Evolutionary conservation across 2,888 invertebrate genomes (phyloP).

Genomic region (Dicranocentrus wangi): DNA sequence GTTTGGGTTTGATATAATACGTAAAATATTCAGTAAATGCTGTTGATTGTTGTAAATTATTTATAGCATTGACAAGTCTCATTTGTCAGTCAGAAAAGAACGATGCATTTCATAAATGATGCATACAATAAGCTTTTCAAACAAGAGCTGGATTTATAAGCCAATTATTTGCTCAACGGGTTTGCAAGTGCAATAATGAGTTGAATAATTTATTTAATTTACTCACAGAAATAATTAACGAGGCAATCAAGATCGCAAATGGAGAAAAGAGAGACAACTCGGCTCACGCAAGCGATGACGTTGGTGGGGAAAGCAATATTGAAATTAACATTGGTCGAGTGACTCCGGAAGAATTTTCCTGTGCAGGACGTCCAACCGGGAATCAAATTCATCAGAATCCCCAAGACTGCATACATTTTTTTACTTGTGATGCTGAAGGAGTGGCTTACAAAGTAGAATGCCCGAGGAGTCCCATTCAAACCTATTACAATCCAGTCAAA

Average conservation of each 20-base stretch:
- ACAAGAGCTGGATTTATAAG: no score
- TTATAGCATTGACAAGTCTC: no score
- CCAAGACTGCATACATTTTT: slow-evolving; percentile 26
- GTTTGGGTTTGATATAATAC: no score
- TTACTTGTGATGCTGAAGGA: slow-evolving; percentile 21
- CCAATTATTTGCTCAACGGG: no score
- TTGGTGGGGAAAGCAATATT: background rate
- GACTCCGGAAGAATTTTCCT: slow-evolving; percentile 3
- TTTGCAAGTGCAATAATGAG: no score
- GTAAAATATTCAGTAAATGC: no score
- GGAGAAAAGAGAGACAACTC: background rate
- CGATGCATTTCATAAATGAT: no score
- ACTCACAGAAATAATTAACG: slow-evolving; percentile 32
- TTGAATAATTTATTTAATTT: no score
- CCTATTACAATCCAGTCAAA: slow-evolving; percentile 25
- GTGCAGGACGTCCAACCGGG: slow-evolving; percentile 22
- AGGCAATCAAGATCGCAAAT: slow-evolving; percentile 24
- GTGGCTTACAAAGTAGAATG: slow-evolving; percentile 15
- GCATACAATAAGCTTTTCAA: no score
- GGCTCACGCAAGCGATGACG: background rate
- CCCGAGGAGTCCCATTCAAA: slow-evolving; percentile 29
- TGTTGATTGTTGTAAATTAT: no score
- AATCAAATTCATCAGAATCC: slow-evolving; percentile 20
- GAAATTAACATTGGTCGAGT: slow-evolving; percentile 2
- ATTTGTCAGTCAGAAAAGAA: no score